phyloP scores from a whole-genome alignment of 2,113 vertebrate species.

The Carollia perspicillata region DNA sequence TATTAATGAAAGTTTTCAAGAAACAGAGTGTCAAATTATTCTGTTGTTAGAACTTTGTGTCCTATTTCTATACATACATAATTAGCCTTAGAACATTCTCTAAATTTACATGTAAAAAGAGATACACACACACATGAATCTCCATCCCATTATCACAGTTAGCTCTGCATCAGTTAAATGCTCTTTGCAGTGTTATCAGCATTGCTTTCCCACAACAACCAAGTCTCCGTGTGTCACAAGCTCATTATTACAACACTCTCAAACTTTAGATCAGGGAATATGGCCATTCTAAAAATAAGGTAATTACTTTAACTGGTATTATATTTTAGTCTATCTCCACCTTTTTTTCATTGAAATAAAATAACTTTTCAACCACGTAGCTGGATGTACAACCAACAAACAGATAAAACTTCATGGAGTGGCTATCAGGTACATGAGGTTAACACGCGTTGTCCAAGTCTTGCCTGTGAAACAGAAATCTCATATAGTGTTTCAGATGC shows the following conservation, averaged over 20 bases:
- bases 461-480: background rate
- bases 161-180: background rate
- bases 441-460: background rate
- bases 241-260: background rate
- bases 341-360: background rate
- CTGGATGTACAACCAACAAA: background rate
- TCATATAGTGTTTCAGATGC: conserved; percentile 22
- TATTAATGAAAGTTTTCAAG: background rate
- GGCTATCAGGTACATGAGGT: background rate
- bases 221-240: background rate
- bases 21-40: background rate
- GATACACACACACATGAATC: background rate
- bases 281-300: background rate
- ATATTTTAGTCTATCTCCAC: background rate
- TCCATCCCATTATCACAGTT: background rate
- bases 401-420: background rate
- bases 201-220: background rate
- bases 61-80: background rate
- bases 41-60: background rate
- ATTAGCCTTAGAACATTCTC: background rate
- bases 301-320: background rate
- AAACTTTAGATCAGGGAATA: background rate
- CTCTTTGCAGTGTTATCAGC: background rate
- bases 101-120: background rate
- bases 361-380: background rate